These are phyloP conservation scores for Notechis scutatus DNA, from an alignment of 2,113 vertebrate genomes.

Conservation along the genomic window DNA sequence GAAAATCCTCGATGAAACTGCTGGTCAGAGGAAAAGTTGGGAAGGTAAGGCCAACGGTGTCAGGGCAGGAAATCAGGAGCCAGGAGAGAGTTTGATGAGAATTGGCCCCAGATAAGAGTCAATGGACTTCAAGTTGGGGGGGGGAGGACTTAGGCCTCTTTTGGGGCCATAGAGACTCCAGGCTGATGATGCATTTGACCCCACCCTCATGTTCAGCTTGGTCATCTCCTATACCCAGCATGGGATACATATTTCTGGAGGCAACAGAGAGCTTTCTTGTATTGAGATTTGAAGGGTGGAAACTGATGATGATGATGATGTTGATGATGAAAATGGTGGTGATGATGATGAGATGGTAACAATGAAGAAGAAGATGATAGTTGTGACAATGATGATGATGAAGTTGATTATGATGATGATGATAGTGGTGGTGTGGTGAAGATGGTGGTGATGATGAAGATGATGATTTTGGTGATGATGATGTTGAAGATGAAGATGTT, in stretches of 20 bases:
- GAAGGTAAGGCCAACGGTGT: conserved; percentile 50
- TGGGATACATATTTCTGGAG: neutral
- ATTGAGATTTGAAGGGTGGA: neutral
- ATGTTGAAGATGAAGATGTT: too few species aligned
- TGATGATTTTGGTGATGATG: too few species aligned
- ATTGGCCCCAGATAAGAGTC: neutral
- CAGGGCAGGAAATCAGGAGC: neutral
- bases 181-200: neutral
- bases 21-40: conserved; percentile 2
- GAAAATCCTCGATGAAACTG: conserved; percentile 20
- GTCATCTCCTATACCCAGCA: neutral
- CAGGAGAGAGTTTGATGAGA: neutral
- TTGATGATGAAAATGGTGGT: too few species aligned
- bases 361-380: too few species aligned
- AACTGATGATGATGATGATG: neutral
- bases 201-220: neutral
- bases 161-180: neutral
- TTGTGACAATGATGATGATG: too few species aligned
- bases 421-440: too few species aligned
- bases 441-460: too few species aligned
- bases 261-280: neutral
- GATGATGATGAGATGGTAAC: too few species aligned
- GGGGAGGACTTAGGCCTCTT: neutral
- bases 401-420: too few species aligned
- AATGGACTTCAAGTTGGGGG: neutral